phyloP scores from a whole-genome alignment of 2,797 vertebrate species.

The Sebastes vulpes region DNA sequence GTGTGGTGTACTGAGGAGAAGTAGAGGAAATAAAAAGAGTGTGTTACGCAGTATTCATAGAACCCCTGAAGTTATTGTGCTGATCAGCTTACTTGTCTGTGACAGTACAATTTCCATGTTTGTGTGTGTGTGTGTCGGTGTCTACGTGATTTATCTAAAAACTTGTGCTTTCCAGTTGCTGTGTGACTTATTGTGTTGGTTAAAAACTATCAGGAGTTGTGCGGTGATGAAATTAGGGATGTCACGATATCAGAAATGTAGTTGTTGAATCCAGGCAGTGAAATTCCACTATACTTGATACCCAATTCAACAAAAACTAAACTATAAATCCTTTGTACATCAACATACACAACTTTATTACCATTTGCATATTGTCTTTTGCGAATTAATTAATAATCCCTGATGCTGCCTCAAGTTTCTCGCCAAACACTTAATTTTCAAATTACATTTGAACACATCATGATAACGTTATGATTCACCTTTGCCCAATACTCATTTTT shows the following conservation, averaged over 20 bases:
- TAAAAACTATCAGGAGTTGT: neutral
- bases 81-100: neutral
- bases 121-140: neutral
- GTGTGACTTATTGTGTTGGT: neutral
- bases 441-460: too few relatives aligned
- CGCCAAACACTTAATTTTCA: too few relatives aligned
- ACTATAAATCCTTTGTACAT: too few relatives aligned
- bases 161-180: neutral
- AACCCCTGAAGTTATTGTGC: neutral
- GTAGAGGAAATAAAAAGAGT: neutral
- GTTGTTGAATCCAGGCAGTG: rapidly evolving
- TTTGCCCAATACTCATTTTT: too few relatives aligned
- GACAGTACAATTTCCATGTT: neutral
- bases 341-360: too few relatives aligned
- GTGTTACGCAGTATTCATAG: neutral
- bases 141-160: neutral
- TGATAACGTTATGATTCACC: too few relatives aligned
- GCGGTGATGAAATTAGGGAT: neutral
- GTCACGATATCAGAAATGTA: too few relatives aligned
- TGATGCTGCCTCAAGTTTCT: too few relatives aligned
- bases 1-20: neutral
- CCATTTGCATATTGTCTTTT: too few relatives aligned
- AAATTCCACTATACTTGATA: too few relatives aligned
- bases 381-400: rapidly evolving
- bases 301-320: too few relatives aligned